Evolutionary conservation across 2,797 vertebrate genomes (phyloP), one percentile per base, ranked within the genome.

Genomic region (Centropyge bicolor): DNA sequence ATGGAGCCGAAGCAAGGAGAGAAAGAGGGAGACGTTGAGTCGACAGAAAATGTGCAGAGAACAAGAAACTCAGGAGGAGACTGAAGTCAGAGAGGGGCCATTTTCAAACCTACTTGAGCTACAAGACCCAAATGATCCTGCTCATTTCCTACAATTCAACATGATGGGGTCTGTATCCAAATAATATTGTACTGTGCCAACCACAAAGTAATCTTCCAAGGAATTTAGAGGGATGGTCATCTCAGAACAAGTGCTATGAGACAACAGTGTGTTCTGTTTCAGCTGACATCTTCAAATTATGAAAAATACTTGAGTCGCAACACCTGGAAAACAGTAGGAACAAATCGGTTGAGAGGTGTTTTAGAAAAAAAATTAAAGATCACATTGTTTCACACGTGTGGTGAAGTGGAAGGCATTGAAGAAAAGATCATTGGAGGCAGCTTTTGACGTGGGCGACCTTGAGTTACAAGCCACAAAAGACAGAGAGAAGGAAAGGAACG

Each of bases 401-500:
- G 52, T 27, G 52, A 55, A 12, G 24, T 27, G 22, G 52, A 55
- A 71, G n/a, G 11, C 5, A 16, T 75, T 66, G 5, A 65, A 80
- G 43, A 80, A 69, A 62, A 67, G 3, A 31, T 43, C 36, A 49
- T 2, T 80, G 64, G 78, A 70, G 55, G 48, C 55, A 8, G 72
- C 73, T 63, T 81, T 76, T 13, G 6, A 83, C 76, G 17, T 51
- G 12, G 64, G 41, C 46, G 68, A 79, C 68, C 56, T 4, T 61
- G 51, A 13, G 17, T 56, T 20, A 40, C 74, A 84, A 64, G 78
- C 62, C 55, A 75, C 71, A 14, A 64, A 60, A 82, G 49, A 84
- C 20, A 78, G 27, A 45, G 61, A 70, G 40, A 66, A n/a, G 31
- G 69, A 74, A 41, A 75, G 22, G 38, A 75, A 80, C 52, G 36